Conservation (phyloP, 2,888 invertebrate genomes). For the Himalopsyche japonica region DNA sequence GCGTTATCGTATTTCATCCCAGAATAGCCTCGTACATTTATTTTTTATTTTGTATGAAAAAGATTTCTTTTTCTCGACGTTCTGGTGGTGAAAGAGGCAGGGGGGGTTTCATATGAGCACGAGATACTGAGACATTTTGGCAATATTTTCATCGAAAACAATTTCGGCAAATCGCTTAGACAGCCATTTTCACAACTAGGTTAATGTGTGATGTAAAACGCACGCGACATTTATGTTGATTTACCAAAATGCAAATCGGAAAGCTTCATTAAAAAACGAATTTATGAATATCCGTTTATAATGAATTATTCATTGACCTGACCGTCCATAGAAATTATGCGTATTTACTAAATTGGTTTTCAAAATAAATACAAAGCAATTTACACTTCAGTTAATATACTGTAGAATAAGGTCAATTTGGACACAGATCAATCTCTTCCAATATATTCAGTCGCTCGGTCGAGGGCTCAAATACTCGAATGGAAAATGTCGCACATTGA, state of each 20-base stretch:
- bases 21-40: neutral
- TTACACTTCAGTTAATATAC: too few relatives aligned
- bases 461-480: too few relatives aligned
- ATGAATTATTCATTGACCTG: neutral
- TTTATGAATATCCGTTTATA: neutral
- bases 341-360: too few relatives aligned
- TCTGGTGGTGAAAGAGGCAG: neutral
- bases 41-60: neutral
- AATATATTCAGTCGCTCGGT: too few relatives aligned
- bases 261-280: neutral
- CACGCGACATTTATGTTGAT: neutral
- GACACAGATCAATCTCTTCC: too few relatives aligned
- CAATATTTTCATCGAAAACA: neutral
- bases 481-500: too few relatives aligned
- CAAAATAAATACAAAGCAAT: too few relatives aligned
- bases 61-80: neutral
- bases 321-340: neutral
- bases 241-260: neutral
- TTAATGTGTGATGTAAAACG: neutral
- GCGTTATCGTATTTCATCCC: neutral
- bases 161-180: neutral
- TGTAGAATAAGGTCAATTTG: too few relatives aligned
- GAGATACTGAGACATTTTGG: neutral
- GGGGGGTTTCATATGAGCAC: neutral
- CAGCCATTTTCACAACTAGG: neutral